Evolutionary conservation across 2,113 vertebrate genomes (phyloP).

Genomic region (Channa argus): DNA sequence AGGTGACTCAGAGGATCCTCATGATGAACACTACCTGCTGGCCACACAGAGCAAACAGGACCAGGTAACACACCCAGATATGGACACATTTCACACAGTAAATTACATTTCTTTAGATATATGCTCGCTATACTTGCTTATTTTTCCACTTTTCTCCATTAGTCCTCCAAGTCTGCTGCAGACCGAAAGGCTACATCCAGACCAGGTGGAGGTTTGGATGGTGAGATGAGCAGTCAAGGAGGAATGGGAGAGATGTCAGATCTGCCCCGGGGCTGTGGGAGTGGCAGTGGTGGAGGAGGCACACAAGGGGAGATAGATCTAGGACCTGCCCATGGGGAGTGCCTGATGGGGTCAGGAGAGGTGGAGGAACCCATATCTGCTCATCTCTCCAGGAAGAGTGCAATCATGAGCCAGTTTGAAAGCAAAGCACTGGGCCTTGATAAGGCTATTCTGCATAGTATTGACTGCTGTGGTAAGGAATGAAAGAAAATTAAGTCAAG

Average conservation of each 20-base stretch:
- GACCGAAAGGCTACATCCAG: constrained; percentile 91
- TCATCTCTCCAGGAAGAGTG: constrained; percentile 92
- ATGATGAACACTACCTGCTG: constrained; percentile 96
- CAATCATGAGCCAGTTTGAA: constrained; percentile 93
- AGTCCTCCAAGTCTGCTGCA: constrained; percentile 94
- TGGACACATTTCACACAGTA: not conserved
- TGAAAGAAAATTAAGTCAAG: not conserved
- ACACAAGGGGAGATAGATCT: constrained; percentile 90
- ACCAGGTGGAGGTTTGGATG: constrained; percentile 86
- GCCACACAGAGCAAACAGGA: constrained; percentile 98
- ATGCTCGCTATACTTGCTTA: not conserved
- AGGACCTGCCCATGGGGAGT: constrained; percentile 87
- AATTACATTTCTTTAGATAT: not conserved
- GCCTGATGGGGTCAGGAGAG: constrained; percentile 88
- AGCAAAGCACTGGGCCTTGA: constrained; percentile 96
- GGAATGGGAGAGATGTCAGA: constrained; percentile 80
- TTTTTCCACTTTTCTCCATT: constrained; percentile 29
- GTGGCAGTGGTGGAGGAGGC: constrained; percentile 83
- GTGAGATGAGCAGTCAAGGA: constrained; percentile 87
- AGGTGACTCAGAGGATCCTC: constrained; percentile 94
- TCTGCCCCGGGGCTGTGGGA: constrained; percentile 77
- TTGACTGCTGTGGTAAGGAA: constrained; percentile 91
- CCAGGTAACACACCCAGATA: constrained; percentile 82
- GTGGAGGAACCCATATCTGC: constrained; percentile 89
- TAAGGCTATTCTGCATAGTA: constrained; percentile 97